These are phyloP conservation scores for Campylomormyrus numenius DNA, from an alignment of 2,113 vertebrate species.

Conservation along the genomic window DNA sequence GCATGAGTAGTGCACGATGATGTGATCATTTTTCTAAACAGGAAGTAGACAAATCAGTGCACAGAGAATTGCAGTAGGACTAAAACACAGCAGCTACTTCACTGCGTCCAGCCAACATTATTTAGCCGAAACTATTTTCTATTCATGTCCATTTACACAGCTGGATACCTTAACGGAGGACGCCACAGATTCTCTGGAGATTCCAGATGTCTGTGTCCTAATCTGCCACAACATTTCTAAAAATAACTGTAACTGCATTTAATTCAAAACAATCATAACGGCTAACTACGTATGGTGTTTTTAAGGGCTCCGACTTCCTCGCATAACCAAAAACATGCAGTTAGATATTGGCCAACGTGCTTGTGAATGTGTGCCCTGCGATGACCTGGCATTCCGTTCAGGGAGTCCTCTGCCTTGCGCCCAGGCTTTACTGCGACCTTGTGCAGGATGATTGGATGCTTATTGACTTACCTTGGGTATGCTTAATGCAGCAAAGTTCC, in stretches of 20 bases:
- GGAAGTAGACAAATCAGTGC: neutral
- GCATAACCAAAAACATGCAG: neutral
- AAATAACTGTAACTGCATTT: neutral
- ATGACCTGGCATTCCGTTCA: neutral
- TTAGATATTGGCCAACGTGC: neutral
- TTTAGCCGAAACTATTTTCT: neutral
- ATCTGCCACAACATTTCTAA: neutral
- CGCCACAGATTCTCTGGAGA: neutral
- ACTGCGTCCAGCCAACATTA: neutral
- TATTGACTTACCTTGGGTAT: neutral
- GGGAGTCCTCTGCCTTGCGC: neutral
- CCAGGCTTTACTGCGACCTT: neutral
- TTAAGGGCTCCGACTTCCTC: neutral
- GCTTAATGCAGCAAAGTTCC: neutral
- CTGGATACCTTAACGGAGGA: neutral
- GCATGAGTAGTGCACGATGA: neutral
- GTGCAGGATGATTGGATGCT: neutral
- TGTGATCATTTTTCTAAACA: neutral
- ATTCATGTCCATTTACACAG: neutral
- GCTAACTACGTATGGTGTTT: neutral
- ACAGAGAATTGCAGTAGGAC: neutral
- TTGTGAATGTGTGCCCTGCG: neutral
- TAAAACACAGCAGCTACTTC: neutral
- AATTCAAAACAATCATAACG: neutral
- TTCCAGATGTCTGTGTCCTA: neutral